Percentiles rank a stretch among this genome's conserved stretches.
Evolutionary conservation across 2,888 invertebrate species (phyloP).

Genomic region (Drosophila merina): DNA sequence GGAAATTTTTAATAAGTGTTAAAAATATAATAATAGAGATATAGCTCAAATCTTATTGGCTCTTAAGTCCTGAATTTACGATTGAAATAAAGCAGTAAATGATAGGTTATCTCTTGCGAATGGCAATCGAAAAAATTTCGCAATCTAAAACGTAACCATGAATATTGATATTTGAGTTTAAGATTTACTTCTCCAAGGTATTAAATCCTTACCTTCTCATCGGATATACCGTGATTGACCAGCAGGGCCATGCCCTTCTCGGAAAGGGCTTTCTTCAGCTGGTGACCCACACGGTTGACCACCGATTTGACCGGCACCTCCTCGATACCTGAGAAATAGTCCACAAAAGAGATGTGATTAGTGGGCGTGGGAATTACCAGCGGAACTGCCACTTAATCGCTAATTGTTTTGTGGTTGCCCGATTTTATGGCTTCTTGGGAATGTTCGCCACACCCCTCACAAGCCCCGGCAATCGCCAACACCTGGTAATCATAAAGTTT

Average conservation of each 20-base stretch:
- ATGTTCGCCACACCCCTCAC: constrained; percentile 8
- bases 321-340: constrained; percentile 86
- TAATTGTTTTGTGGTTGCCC: constrained; percentile 46
- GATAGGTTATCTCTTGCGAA: background rate
- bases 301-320: constrained; percentile 89
- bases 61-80: background rate
- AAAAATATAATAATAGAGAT: background rate
- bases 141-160: background rate
- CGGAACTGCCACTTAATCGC: constrained; percentile 43
- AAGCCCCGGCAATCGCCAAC: constrained; percentile 6
- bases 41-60: constrained; percentile 59
- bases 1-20: background rate
- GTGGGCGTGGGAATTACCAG: constrained; percentile 49
- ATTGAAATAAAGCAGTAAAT: background rate
- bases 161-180: background rate
- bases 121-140: background rate
- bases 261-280: constrained; percentile 88
- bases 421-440: constrained; percentile 39
- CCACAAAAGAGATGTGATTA: constrained; percentile 16
- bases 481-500: constrained; percentile 51
- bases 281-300: constrained; percentile 88
- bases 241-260: constrained; percentile 89
- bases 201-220: constrained; percentile 87
- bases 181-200: background rate
- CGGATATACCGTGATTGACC: constrained; percentile 90